phyloP scores from a whole-genome alignment of 2,113 vertebrate species.

The Danionella cerebrum region DNA sequence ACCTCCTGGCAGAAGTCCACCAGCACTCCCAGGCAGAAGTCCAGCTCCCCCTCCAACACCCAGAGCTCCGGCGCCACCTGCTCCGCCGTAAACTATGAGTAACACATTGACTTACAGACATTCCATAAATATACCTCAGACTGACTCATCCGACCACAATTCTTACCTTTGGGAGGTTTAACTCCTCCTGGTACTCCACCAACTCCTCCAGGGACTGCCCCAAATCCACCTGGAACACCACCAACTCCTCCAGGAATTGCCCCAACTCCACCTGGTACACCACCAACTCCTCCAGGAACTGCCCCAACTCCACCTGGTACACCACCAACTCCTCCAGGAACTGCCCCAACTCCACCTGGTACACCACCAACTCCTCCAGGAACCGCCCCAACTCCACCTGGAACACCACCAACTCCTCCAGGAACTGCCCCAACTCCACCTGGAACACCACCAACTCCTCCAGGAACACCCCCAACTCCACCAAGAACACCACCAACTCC shows the following conservation, averaged over 20 bases:
- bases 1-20: conserved; percentile 29
- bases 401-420: not conserved
- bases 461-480: conserved; percentile 26
- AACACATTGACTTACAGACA: not conserved
- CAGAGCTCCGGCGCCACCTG: conserved; percentile 38
- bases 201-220: conserved; percentile 25
- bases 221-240: conserved; percentile 7
- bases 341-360: not conserved
- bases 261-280: conserved; percentile 19
- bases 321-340: conserved; percentile 32
- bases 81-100: conserved; percentile 29
- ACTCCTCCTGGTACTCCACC: conserved; percentile 2
- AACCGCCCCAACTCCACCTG: conserved; percentile 27
- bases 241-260: conserved; percentile 19
- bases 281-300: conserved; percentile 18
- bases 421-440: conserved; percentile 7
- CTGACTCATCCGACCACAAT: too few relatives aligned
- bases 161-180: conserved; percentile 42
- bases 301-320: not conserved
- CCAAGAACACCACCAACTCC: conserved; percentile 11
- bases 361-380: conserved; percentile 34
- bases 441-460: conserved; percentile 15
- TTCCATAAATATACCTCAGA: not conserved
- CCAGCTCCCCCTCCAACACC: conserved; percentile 27
- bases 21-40: conserved; percentile 5